These are phyloP conservation scores for Dicerorhinus sumatrensis DNA, from an alignment of 2,113 vertebrate species.

Conservation along the genomic window DNA sequence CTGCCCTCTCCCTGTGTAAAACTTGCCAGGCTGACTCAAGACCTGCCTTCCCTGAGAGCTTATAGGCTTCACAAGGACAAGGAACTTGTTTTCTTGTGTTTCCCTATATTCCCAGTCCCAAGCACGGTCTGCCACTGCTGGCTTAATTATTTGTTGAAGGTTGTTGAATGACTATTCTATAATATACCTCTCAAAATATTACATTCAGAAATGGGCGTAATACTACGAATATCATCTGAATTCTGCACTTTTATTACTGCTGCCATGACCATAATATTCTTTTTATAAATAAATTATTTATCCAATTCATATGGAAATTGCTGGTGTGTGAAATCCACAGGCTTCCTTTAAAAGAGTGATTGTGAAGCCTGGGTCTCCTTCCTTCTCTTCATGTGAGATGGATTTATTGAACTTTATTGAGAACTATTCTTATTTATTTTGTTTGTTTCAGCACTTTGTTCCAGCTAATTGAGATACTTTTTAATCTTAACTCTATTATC, in stretches of 20 bases:
- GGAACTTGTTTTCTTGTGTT: background rate
- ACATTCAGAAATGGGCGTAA: background rate
- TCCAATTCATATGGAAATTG: background rate
- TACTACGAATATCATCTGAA: background rate
- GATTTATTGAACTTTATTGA: background rate
- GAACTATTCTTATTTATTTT: background rate
- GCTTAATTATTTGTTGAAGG: background rate
- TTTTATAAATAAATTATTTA: background rate
- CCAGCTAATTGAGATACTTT: background rate
- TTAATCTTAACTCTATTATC: background rate
- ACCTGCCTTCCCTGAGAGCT: background rate
- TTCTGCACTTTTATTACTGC: background rate
- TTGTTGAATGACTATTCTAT: background rate
- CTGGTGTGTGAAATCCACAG: background rate
- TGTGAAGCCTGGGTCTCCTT: background rate
- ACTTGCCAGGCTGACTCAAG: background rate
- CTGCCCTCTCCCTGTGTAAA: background rate
- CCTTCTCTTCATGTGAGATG: background rate
- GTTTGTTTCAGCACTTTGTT: background rate
- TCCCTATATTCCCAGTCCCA: background rate
- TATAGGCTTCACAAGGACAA: background rate
- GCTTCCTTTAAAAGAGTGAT: constrained; percentile 33
- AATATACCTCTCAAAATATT: background rate
- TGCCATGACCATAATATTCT: background rate
- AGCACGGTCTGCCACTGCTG: background rate